Evolutionary conservation across 2,888 invertebrate species (phyloP).

Genomic region (Gari tellinella): DNA sequence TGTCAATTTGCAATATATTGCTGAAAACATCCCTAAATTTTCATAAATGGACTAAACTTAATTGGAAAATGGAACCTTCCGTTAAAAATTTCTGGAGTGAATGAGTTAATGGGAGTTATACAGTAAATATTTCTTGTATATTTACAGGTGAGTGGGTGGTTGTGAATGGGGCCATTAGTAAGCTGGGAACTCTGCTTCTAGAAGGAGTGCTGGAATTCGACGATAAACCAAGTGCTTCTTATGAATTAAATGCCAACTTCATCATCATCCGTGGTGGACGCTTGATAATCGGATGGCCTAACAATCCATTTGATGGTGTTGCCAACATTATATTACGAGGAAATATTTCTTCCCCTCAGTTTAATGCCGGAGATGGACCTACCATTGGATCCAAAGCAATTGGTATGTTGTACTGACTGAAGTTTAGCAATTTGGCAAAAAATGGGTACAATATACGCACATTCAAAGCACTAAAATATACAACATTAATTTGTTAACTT

Average conservation of each 20-base stretch:
- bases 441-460: too few relatives aligned
- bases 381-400: conserved; percentile 67
- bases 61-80: too few relatives aligned
- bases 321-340: conserved; percentile 62
- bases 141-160: conserved; percentile 66
- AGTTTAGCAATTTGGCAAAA: too few relatives aligned
- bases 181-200: conserved; percentile 58
- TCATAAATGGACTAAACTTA: too few relatives aligned
- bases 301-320: conserved; percentile 58
- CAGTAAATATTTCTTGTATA: too few relatives aligned
- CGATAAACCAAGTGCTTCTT: conserved; percentile 48
- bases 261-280: conserved; percentile 70
- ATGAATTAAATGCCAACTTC: conserved; percentile 59
- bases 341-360: conserved; percentile 47
- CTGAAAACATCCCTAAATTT: too few relatives aligned
- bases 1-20: too few relatives aligned
- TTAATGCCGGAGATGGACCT: conserved; percentile 48
- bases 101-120: too few relatives aligned
- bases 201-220: conserved; percentile 67
- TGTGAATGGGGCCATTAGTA: conserved; percentile 56
- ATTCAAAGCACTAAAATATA: too few relatives aligned
- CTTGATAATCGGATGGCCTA: conserved; percentile 66
- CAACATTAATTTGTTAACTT: too few relatives aligned
- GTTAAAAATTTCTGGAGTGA: too few relatives aligned
- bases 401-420: conserved; percentile 65